Evolutionary conservation across 2,113 vertebrate genomes (phyloP), one percentile per base, ranked within the genome.

Genomic region (Mohoua ochrocephala): DNA sequence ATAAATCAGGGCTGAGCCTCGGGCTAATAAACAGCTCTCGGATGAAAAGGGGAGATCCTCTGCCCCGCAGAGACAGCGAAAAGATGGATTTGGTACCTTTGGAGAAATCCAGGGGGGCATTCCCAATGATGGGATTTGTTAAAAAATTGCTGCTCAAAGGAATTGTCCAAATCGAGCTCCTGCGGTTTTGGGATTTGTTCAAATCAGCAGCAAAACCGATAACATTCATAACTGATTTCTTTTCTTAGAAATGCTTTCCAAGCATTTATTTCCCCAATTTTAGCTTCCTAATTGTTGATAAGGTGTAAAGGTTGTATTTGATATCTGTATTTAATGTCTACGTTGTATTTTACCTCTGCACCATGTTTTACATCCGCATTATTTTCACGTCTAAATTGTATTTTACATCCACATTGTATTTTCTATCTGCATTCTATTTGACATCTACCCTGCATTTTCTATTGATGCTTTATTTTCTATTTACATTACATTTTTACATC

Each of bases 1-100:
- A 96, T 97, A 97, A 97, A 97, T 97, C 98, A 96, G 95, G 93
- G 31, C 91, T 95, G 75, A 83, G 92, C 74, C 96, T 57, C 67
- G 68, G 39, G 56, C 89, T 97, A 50, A 96, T 95, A 91, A 97
- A 97, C 65, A 88, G 50, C 42, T 74, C 91, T 91, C 73, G 89
- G 11, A 52, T 19, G 16, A 71, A 79, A 74, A 74, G 84, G 93
- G 42, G 85, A 87, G 47, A 77, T 95, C 95, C 85, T 78, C 49
- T 92, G 75, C 41, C 76, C 71, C 8, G 23, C 30, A 37, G 61
- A 45, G 37, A 22, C 76, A 41, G 52, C 30, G n/a, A 4, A 31
- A 63, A 91, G 94, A 96, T 91, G 53, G 63, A 19, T 60, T 41
- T 45, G 73, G 39, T 15, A 28, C 13, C 0, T 64, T 74, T 8